Percentiles rank a stretch among this genome's conserved stretches.
These are phyloP conservation scores for Hoplodrina ambigua DNA, from an alignment of 2,888 invertebrate genomes.

Conservation along the genomic window DNA sequence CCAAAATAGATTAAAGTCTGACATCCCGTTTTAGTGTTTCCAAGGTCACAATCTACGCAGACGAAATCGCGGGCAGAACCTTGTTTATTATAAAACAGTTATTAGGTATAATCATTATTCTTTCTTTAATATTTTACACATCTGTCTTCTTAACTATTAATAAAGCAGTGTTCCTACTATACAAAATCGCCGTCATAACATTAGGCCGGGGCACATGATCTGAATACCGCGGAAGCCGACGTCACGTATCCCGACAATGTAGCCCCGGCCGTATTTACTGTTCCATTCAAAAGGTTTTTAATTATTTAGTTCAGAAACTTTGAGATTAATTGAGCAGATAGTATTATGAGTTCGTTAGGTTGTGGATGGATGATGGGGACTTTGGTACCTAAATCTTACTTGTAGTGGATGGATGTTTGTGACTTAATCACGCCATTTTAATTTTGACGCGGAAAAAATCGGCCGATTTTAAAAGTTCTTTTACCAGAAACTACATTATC, in stretches of 20 bases:
- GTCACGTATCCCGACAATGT: constrained; percentile 73
- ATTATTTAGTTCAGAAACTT: constrained; percentile 74
- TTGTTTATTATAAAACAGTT: too few species aligned
- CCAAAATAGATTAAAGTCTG: too few species aligned
- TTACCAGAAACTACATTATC: too few species aligned
- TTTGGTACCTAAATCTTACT: constrained; percentile 6
- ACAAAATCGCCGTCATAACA: constrained; percentile 47
- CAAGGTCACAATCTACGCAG: too few species aligned
- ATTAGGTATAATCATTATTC: too few species aligned
- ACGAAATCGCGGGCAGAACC: too few species aligned
- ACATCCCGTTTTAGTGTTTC: too few species aligned
- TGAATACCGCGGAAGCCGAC: constrained; percentile 75
- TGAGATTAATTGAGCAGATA: constrained; percentile 76
- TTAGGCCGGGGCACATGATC: constrained; percentile 61
- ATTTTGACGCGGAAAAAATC: too few species aligned
- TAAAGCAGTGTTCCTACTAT: neutral
- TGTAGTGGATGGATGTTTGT: too few species aligned
- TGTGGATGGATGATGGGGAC: constrained; percentile 34
- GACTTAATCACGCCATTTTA: too few species aligned
- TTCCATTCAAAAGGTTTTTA: constrained; percentile 79
- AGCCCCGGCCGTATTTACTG: constrained; percentile 74
- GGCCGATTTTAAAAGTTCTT: too few species aligned
- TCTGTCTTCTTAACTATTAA: neutral
- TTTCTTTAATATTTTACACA: neutral
- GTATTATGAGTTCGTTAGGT: constrained; percentile 64